phyloP scores from a whole-genome alignment of 35 echinoderm and acorn worm genomes.

The Lytechinus pictus region DNA sequence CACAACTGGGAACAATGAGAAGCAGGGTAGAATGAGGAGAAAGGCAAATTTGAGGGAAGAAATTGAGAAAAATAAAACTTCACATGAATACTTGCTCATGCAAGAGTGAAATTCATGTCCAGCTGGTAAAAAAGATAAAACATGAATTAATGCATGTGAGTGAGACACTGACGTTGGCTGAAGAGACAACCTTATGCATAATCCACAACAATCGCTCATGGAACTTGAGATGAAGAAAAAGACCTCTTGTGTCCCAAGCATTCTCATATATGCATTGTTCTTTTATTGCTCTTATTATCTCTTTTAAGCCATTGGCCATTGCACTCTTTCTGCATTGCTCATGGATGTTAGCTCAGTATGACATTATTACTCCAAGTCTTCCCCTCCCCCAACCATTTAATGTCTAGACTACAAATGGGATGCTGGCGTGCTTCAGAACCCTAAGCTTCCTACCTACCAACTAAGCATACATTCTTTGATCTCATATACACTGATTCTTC shows the following conservation, averaged over 20 bases:
- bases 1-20: not conserved
- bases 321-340: not conserved
- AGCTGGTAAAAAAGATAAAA: not conserved
- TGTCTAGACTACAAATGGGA: not conserved
- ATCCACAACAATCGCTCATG: not conserved
- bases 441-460: no score
- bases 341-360: not conserved
- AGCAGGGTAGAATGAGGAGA: not conserved
- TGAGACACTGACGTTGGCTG: not conserved
- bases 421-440: no score
- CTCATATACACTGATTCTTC: not conserved
- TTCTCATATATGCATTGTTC: not conserved
- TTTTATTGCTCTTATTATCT: not conserved
- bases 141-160: slow-evolving; percentile 13
- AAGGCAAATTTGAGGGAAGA: not conserved
- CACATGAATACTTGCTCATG: not conserved
- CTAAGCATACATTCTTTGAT: not conserved
- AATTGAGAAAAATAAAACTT: not conserved
- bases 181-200: not conserved
- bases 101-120: not conserved
- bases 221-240: not conserved
- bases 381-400: not conserved
- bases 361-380: not conserved
- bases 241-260: not conserved
- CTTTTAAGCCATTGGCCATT: not conserved